Conservation (phyloP, 2,113 vertebrate species). For the Nanorana parkeri region DNA sequence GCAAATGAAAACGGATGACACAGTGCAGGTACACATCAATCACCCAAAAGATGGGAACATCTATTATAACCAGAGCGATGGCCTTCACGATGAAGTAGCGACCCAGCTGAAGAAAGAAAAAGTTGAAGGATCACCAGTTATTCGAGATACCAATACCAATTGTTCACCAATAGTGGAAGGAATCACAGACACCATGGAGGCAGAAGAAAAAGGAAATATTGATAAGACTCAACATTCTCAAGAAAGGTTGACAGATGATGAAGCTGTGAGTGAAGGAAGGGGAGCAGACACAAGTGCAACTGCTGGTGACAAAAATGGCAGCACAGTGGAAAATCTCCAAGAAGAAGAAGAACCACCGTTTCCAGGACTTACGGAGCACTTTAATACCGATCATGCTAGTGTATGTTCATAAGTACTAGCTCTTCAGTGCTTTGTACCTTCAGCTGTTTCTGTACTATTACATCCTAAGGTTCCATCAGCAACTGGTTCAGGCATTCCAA, state of each 20-base stretch:
- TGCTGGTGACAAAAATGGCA: neutral
- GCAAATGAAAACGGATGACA: constrained; percentile 53
- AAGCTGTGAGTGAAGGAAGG: fast-evolving
- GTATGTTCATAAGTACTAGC: constrained; percentile 1
- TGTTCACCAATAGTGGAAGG: neutral
- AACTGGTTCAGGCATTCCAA: neutral
- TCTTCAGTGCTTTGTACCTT: constrained; percentile 6
- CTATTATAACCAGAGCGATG: constrained; percentile 56
- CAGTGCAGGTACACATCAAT: constrained; percentile 61
- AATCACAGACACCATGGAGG: constrained; percentile 33
- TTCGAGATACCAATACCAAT: neutral
- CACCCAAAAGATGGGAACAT: constrained; percentile 53
- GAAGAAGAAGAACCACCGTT: fast-evolving
- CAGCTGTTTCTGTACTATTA: constrained; percentile 15
- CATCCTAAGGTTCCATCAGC: constrained; percentile 8
- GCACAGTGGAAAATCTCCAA: neutral
- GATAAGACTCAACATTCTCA: neutral
- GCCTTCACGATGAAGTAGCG: neutral
- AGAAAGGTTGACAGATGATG: fast-evolving
- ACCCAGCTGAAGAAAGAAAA: neutral
- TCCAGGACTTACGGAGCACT: constrained; percentile 36
- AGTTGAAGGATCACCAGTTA: fast-evolving
- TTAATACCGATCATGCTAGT: neutral
- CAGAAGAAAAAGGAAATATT: neutral
- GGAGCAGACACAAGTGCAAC: neutral